phyloP scores from a whole-genome alignment of 2,113 vertebrate genomes.

The mouse (Mus musculus) region GRCm39 chr14:6605001-6605500 shows the following conservation, averaged over 20 bases:
- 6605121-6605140: conserved; percentile 51
- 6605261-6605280: not conserved
- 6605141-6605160: conserved; percentile 35
- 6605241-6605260: not conserved
- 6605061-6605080: not conserved
- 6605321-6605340: not conserved
- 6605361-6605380: too few species aligned
- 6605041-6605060: not conserved
- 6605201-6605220: not conserved
- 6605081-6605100: conserved; percentile 36
- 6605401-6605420: too few species aligned
- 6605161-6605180: not conserved
- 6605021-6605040: conserved; percentile 28
- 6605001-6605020: not conserved
- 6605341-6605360: too few species aligned
- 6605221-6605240: conserved; percentile 10
- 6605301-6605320: not conserved
- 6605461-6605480: too few species aligned
- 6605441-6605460: too few species aligned
- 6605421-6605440: too few species aligned
- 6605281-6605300: not conserved
- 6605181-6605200: not conserved
- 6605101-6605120: not conserved
- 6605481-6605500: too few species aligned
- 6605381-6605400: too few species aligned